Evolutionary conservation across 2,113 vertebrate species (phyloP), one percentile per base, ranked within the genome.

Genomic region (Thamnophis sirtalis): DNA sequence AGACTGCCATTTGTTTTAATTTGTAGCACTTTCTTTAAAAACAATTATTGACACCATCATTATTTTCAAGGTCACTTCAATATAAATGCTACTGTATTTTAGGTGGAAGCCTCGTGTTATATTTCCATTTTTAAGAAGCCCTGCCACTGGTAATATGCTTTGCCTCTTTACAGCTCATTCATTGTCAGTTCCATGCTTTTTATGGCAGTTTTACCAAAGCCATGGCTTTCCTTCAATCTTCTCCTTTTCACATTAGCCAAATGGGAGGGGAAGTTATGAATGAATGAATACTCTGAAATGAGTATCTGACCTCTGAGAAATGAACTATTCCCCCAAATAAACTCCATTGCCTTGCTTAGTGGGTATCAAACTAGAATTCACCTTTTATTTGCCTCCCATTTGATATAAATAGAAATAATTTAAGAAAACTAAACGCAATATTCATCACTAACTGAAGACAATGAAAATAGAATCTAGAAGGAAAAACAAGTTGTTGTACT

Each of bases 61-160:
- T 84, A 84, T 93, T 94, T 95, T 89, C 53, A 0, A 93, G 55
- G 92, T 92, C 92, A 95, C 95, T 94, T 92, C 10, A 92, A 50
- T 56, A 93, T 91, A 93, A 96, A 92, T 93, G 92, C n/a, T 38
- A 0, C 88, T 26, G 28, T 53, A 92, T 94, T 95, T 93, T 92
- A 96, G 94, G 95, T 50, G 84, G 94, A 93, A 95, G 84, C 95
- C 96, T 96, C 94, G 92, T 85, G 93, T n/a, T 73, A 95, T 91
- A 58, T 89, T 95, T 49, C 92, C 84, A 93, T 50, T 94, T 96
- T 94, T 95, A 89, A 92, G 89, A 94, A 54, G 24, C 73, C 88
- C 87, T 10, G 19, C 49, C 51, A 91, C 58, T 80, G 48, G 91
- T 92, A 92, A 68, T 95, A 93, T 9, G 3, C 49, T 88, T 92